Conservation (phyloP, 2,113 vertebrate genomes). For the Agelaius tricolor region DNA sequence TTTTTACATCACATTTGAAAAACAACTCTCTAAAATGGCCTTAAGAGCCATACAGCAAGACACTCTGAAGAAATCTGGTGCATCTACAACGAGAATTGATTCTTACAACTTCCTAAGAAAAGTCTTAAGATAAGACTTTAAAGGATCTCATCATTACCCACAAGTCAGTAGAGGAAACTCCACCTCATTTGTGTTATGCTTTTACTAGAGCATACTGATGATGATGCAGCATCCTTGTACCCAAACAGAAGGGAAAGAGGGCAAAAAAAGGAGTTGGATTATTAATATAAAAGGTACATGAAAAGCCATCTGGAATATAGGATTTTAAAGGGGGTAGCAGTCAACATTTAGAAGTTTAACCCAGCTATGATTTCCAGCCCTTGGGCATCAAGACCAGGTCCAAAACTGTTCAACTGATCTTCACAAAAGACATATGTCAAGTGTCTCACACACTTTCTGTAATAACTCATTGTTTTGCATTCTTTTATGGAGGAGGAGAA, state of each 20-base stretch:
- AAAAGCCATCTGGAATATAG: not conserved
- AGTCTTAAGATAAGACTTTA: not conserved
- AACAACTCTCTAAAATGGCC: not conserved
- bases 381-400: not conserved
- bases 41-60: not conserved
- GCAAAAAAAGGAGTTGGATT: not conserved
- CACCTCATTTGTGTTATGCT: not conserved
- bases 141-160: not conserved
- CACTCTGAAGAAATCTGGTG: not conserved
- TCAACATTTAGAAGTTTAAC: not conserved
- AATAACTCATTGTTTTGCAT: no score
- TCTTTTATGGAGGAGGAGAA: no score
- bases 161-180: not conserved
- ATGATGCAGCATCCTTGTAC: not conserved
- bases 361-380: not conserved
- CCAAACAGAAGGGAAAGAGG: accelerated
- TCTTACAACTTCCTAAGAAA: not conserved
- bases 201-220: not conserved
- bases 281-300: not conserved
- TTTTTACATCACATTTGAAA: not conserved
- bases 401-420: not conserved
- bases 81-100: not conserved
- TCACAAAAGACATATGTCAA: not conserved
- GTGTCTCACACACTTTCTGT: no score
- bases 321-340: not conserved